Conservation (phyloP, 2,888 invertebrate genomes). For the Melanotus villosus region DNA sequence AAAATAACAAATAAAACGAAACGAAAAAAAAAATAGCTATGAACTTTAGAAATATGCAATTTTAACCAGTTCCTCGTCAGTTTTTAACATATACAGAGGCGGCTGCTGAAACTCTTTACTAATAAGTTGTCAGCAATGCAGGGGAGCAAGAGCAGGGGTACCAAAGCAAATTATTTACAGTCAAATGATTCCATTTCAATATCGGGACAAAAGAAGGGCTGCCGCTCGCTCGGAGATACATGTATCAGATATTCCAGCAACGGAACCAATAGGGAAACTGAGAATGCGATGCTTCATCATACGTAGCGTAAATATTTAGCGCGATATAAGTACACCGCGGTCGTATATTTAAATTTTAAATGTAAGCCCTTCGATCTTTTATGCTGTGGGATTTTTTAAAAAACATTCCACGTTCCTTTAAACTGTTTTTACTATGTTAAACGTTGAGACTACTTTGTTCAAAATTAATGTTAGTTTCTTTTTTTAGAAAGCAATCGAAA, state of each 20-base stretch:
- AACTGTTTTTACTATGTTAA: no score
- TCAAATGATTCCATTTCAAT: constrained; percentile 81
- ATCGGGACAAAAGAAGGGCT: constrained; percentile 76
- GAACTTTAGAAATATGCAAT: no score
- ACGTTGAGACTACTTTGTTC: no score
- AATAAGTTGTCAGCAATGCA: constrained; percentile 63
- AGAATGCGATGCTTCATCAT: constrained; percentile 38
- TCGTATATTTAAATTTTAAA: constrained; percentile 15
- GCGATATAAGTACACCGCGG: constrained; percentile 29
- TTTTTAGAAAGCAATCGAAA: no score
- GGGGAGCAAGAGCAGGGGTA: constrained; percentile 59
- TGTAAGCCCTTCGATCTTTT: neutral
- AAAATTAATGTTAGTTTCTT: no score
- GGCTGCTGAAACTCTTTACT: constrained; percentile 55
- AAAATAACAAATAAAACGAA: no score
- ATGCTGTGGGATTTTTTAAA: neutral
- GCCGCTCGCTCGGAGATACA: constrained; percentile 62
- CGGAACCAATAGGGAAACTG: constrained; percentile 47
- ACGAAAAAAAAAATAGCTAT: no score
- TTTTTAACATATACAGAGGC: constrained; percentile 36
- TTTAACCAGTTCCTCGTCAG: constrained; percentile 24
- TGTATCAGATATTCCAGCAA: constrained; percentile 62
- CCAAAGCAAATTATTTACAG: constrained; percentile 80
- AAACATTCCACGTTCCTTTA: neutral
- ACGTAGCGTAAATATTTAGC: constrained; percentile 43